A percentile compares a stretch with the other conserved stretches of the same genome.
Conservation (phyloP, 1,140 invertebrate species). For the Drosophila dunni region DNA sequence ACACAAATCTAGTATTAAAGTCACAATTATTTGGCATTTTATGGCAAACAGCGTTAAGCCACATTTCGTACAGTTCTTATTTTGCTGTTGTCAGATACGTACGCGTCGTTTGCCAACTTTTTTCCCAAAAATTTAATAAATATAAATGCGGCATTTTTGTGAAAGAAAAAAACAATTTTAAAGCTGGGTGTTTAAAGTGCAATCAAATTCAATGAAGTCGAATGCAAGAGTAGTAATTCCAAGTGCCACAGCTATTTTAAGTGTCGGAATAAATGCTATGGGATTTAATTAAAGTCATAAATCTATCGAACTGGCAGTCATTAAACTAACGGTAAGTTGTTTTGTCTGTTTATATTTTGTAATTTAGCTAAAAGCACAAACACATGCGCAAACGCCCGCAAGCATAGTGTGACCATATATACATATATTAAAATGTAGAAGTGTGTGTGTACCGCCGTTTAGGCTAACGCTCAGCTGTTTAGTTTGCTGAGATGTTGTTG, state of each 20-base stretch:
- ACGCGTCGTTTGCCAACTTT: constrained; percentile 24
- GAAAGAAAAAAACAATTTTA: constrained; percentile 8
- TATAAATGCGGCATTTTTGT: constrained; percentile 40
- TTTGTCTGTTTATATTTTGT: constrained; percentile 51
- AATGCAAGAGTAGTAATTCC: neutral
- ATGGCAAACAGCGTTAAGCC: neutral
- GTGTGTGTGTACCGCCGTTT: constrained; percentile 41
- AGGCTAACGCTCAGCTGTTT: constrained; percentile 57
- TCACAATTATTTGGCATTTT: constrained; percentile 10
- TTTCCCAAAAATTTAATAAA: constrained; percentile 12
- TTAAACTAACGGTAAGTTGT: constrained; percentile 47
- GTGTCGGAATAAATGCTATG: neutral
- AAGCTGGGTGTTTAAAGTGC: neutral
- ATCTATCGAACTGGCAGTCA: constrained; percentile 9
- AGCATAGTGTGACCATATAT: constrained; percentile 33
- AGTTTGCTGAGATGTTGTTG: constrained; percentile 18
- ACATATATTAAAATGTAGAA: constrained; percentile 2
- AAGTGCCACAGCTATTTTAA: neutral
- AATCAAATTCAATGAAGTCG: neutral
- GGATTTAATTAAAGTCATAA: constrained; percentile 5
- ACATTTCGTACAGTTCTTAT: constrained; percentile 24
- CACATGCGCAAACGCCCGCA: constrained; percentile 41
- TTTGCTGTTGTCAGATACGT: constrained; percentile 40
- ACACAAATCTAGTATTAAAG: constrained; percentile 13
- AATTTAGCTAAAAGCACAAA: constrained; percentile 53